Base-by-base conservation (phyloP, 2,888 invertebrate species). In the Chironomus tentans region DNA sequence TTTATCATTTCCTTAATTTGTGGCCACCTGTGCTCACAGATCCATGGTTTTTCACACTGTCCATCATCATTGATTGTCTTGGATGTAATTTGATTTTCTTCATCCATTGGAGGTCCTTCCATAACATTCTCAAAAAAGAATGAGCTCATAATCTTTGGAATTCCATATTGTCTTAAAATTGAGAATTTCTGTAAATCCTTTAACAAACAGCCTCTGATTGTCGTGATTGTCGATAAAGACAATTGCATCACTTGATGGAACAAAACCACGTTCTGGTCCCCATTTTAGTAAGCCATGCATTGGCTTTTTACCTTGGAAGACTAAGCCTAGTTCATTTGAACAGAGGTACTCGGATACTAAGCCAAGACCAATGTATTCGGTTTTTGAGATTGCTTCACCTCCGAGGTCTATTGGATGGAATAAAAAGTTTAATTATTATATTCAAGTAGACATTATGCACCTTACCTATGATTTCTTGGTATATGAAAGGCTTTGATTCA, bases 191-290 rank as follows among this genome's bases (percentile, higher is more conserved):
- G 86, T 88, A 12, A 65, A 65, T 13, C 24, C 65, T 10, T 21
- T 18, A 77, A 88, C 87, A 73, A 86, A 84, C 4, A 88, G 76
- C 4, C 78, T 70, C 79, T 93, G 92, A 79, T 90, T 92, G 81
- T 94, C 94, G 80, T 94, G 94, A 82, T 94, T 94, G 80, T 93
- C 93, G 22, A 93, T 87, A 80, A 93, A 93, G 1, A 90, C 89
- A 0, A 93, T 80, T 0, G 92, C 87, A 77, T 88, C 84, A 68
- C 79, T 80, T 69, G 83, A 81, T 0, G 86, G 84, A 2, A 90
- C 78, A 22, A 91, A 79, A 13, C 81, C 83, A 84, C 85, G 84
- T 15, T 78, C 80, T 76, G 83, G 81, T 6, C 86, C 86, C 85
- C 85, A 85, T 4, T 82, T 80, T 0, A 80, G 80, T 70, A 87